Evolutionary conservation across 1,140 invertebrate species (phyloP).

Genomic region (Hycleus cichorii): DNA sequence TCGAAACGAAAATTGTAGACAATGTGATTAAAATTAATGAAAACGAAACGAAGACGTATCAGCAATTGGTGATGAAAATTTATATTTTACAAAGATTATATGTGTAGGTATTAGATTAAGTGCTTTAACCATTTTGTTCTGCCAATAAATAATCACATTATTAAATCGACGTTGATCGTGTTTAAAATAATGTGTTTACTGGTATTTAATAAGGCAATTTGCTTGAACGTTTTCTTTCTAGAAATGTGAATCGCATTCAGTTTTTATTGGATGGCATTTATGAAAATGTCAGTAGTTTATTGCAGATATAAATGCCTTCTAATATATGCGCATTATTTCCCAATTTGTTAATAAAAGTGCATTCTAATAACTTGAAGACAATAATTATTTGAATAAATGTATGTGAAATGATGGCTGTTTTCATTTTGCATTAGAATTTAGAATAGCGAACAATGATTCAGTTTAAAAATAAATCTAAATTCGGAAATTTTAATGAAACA

Average conservation of each 20-base stretch:
- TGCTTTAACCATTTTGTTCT: slow-evolving; percentile 24
- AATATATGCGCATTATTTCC: slow-evolving; percentile 23
- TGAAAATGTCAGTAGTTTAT: neutral
- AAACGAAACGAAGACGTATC: slow-evolving; percentile 42
- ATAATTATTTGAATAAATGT: slow-evolving; percentile 41
- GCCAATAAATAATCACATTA: neutral
- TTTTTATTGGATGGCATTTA: slow-evolving; percentile 23
- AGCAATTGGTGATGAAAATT: slow-evolving; percentile 37
- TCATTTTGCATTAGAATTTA: neutral
- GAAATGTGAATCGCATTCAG: neutral
- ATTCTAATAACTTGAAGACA: slow-evolving; percentile 42
- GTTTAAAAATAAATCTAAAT: too few species aligned
- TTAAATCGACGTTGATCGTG: neutral
- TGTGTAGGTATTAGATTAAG: slow-evolving; percentile 24
- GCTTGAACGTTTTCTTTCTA: slow-evolving; percentile 2
- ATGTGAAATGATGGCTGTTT: slow-evolving; percentile 15
- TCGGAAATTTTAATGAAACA: too few species aligned
- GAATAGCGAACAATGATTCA: too few species aligned
- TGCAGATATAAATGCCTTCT: slow-evolving; percentile 21
- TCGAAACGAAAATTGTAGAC: slow-evolving; percentile 17
- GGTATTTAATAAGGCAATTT: neutral
- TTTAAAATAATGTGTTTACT: neutral
- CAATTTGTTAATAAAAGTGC: slow-evolving; percentile 37
- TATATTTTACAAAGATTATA: slow-evolving; percentile 6
- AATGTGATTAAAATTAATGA: slow-evolving; percentile 34